Percentiles rank a stretch among this genome's conserved stretches.
Conservation (phyloP, 2,113 vertebrate species). For the Sapajus apella region DNA sequence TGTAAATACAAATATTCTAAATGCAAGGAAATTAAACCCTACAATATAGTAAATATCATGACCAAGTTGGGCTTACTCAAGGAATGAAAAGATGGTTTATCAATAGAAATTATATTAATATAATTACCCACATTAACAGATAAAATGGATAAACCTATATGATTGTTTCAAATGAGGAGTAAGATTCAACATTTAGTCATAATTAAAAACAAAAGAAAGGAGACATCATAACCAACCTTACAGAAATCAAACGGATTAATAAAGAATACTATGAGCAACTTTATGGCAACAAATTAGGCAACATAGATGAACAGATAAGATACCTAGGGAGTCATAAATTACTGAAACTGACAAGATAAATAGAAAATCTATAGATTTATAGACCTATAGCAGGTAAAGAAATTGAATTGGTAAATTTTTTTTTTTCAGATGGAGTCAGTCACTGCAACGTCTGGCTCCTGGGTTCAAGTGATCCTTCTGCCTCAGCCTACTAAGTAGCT, state of each 20-base stretch:
- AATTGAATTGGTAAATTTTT: not conserved
- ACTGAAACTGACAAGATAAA: conserved; percentile 5
- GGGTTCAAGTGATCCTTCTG: no score
- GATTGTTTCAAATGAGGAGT: conserved; percentile 26
- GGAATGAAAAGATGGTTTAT: not conserved
- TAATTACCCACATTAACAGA: conserved; percentile 27
- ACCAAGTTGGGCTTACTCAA: not conserved
- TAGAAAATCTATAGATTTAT: not conserved
- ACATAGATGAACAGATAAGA: not conserved
- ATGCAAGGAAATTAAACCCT: conserved; percentile 13
- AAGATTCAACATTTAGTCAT: not conserved
- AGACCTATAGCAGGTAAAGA: conserved; percentile 40
- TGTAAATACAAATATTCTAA: conserved; percentile 9
- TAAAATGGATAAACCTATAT: conserved; percentile 17
- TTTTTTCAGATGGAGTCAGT: no score
- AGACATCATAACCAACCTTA: not conserved
- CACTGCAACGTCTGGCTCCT: no score
- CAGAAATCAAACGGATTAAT: not conserved
- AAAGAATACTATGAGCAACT: not conserved
- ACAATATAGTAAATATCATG: not conserved
- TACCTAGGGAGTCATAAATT: not conserved
- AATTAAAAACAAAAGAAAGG: conserved; percentile 21
- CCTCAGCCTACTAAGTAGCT: no score
- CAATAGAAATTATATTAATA: conserved; percentile 15
- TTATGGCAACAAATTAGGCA: conserved; percentile 1